Percentiles rank a stretch among this genome's conserved stretches.
Conservation (phyloP, 2,797 vertebrate species). For the Poeciliopsis turneri region DNA sequence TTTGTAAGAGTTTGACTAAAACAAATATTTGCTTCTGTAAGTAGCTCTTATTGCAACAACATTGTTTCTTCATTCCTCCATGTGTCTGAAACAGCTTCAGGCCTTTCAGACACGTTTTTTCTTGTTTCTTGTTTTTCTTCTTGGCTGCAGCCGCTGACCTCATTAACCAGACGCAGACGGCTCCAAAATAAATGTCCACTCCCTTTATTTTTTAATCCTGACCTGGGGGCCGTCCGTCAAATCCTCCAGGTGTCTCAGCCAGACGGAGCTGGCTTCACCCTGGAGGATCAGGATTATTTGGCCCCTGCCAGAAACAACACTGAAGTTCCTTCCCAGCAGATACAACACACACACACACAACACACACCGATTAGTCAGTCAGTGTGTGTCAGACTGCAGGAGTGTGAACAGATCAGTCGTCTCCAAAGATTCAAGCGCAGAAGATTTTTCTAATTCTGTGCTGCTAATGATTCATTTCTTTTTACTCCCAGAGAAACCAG, state of each 20-base stretch:
- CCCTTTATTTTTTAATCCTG: slow-evolving; percentile 55
- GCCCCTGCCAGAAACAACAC: slow-evolving; percentile 67
- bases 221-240: slow-evolving; percentile 45
- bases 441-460: slow-evolving; percentile 20
- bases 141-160: slow-evolving; percentile 37
- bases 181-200: slow-evolving; percentile 53
- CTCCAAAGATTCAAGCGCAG: slow-evolving; percentile 15
- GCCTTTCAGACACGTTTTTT: background rate
- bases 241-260: slow-evolving; percentile 51
- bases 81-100: background rate
- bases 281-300: slow-evolving; percentile 46
- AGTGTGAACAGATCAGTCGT: slow-evolving; percentile 21
- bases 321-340: slow-evolving; percentile 40
- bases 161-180: slow-evolving; percentile 55
- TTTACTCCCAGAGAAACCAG: background rate
- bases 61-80: background rate
- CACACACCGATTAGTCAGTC: slow-evolving; percentile 21
- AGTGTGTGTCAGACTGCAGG: slow-evolving; percentile 30
- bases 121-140: background rate
- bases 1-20: too few relatives aligned
- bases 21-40: too few relatives aligned
- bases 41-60: slow-evolving; percentile 49
- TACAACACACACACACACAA: slow-evolving; percentile 13
- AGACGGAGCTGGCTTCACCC: slow-evolving; percentile 41
- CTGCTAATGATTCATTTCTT: slow-evolving; percentile 19